Percentiles rank a stretch among this genome's conserved stretches.
Conservation (phyloP, 2,888 invertebrate species). For the Polymixis flavicincta region DNA sequence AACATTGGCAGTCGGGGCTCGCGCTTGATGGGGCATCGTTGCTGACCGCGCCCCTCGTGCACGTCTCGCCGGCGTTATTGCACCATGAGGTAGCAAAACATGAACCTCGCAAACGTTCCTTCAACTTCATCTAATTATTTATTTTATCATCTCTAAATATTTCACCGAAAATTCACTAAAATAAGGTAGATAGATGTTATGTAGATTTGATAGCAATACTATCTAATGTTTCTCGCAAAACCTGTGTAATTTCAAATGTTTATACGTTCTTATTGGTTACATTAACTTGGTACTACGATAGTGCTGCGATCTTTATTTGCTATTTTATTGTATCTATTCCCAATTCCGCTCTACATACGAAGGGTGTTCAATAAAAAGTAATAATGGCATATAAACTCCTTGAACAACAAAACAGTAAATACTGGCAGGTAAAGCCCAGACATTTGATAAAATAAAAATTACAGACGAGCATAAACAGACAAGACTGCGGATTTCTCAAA, state of each 20-base stretch:
- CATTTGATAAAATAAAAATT: too few species aligned
- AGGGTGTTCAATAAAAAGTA: too few species aligned
- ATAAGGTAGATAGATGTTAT: slow-evolving; percentile 13
- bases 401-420: too few species aligned
- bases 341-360: background rate
- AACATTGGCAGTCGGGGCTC: slow-evolving; percentile 78
- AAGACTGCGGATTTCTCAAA: too few species aligned
- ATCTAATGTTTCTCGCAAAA: background rate
- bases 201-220: slow-evolving; percentile 21
- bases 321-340: background rate
- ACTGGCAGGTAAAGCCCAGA: too few species aligned
- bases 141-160: slow-evolving; percentile 31
- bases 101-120: slow-evolving; percentile 42
- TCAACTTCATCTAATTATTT: slow-evolving; percentile 6
- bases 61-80: slow-evolving; percentile 80
- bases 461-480: too few species aligned
- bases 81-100: slow-evolving; percentile 80
- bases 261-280: background rate
- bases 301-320: slow-evolving; percentile 20
- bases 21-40: slow-evolving; percentile 82
- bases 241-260: background rate
- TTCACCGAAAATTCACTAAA: slow-evolving; percentile 4
- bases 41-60: slow-evolving; percentile 82
- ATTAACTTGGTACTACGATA: slow-evolving; percentile 7
- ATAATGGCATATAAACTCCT: too few species aligned